Conservation (phyloP, 2,888 invertebrate species). For the Caenorhabditis uteleia region DNA sequence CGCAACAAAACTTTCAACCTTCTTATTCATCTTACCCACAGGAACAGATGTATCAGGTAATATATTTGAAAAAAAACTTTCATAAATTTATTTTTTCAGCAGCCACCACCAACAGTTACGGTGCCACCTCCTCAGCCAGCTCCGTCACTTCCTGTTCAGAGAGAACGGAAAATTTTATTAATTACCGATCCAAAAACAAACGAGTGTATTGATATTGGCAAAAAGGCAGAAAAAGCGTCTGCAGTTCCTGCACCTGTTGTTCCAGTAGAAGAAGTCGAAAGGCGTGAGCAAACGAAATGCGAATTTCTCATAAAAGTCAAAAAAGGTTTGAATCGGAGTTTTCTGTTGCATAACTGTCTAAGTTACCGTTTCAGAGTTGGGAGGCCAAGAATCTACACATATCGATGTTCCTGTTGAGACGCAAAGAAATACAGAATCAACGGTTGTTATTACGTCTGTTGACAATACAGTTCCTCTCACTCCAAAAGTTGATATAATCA, state of each 20-base stretch:
- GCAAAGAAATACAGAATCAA: not conserved
- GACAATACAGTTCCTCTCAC: not conserved
- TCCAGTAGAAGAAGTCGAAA: constrained; percentile 11
- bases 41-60: constrained; percentile 10
- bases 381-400: not conserved
- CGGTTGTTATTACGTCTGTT: not conserved
- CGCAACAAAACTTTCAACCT: constrained; percentile 7
- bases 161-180: constrained; percentile 16
- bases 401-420: too few species aligned
- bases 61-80: too few species aligned
- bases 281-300: constrained; percentile 6
- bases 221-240: not conserved
- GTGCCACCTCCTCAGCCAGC: constrained; percentile 4
- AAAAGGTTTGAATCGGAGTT: not conserved
- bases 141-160: constrained; percentile 7
- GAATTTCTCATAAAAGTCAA: constrained; percentile 18
- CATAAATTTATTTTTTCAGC: too few species aligned
- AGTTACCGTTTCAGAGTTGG: constrained; percentile 2
- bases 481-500: not conserved
- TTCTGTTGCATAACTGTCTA: not conserved
- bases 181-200: constrained; percentile 39
- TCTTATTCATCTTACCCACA: too few species aligned
- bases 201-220: constrained; percentile 9
- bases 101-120: constrained; percentile 1
- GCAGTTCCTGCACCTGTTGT: not conserved